phyloP scores from a whole-genome alignment of 2,888 invertebrate genomes.

The Druceiella hillmani region DNA sequence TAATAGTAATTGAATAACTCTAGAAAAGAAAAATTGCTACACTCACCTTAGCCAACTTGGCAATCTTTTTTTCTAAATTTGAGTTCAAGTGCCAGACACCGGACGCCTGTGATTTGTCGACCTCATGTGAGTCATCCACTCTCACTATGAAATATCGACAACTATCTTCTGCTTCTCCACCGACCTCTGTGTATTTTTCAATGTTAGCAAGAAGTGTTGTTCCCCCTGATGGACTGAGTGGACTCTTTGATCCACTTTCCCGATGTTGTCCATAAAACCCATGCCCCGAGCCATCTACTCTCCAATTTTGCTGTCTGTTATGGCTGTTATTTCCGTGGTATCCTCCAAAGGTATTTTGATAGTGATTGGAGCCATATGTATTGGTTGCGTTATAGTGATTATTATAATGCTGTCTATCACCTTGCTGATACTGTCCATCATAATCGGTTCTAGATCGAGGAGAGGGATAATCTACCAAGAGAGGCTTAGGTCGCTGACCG shows the following conservation, averaged over 20 bases:
- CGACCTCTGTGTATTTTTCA: conserved; percentile 35
- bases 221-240: conserved; percentile 36
- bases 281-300: conserved; percentile 28
- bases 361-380: conserved; percentile 30
- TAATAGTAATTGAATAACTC: no score
- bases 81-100: conserved; percentile 56
- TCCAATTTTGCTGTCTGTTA: conserved; percentile 26
- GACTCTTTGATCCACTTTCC: conserved; percentile 33
- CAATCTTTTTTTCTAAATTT: conserved; percentile 55
- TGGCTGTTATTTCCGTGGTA: conserved; percentile 31
- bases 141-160: conserved; percentile 56
- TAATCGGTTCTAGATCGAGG: conserved; percentile 35
- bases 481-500: conserved; percentile 68
- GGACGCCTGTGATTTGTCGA: conserved; percentile 52
- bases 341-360: conserved; percentile 19
- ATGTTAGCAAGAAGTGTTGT: conserved; percentile 38
- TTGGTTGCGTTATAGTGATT: conserved; percentile 27
- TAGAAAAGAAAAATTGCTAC: no score
- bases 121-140: conserved; percentile 49
- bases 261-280: conserved; percentile 34
- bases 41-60: conserved; percentile 53
- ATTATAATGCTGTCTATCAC: conserved; percentile 25
- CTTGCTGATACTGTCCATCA: conserved; percentile 27
- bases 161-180: conserved; percentile 23
- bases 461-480: conserved; percentile 52